phyloP scores from a whole-genome alignment of 1,140 invertebrate genomes.

The Drosophila ercepeae region DNA sequence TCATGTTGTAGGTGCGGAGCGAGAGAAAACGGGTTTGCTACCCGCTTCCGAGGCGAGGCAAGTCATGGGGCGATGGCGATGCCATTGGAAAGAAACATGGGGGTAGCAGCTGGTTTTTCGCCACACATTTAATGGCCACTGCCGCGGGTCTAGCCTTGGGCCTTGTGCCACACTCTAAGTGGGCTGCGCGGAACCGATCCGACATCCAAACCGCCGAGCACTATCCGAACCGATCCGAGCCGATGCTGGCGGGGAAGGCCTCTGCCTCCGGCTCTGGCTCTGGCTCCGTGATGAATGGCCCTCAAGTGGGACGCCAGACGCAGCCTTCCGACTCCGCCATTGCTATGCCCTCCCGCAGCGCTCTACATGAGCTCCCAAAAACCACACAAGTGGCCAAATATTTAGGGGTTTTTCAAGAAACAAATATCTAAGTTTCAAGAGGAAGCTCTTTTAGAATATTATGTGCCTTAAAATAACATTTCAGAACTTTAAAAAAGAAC shows the following conservation, averaged over 20 bases:
- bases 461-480: no score
- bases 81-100: slow-evolving; percentile 65
- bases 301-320: slow-evolving; percentile 77
- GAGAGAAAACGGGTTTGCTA: slow-evolving; percentile 59
- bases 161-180: slow-evolving; percentile 78
- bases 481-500: no score
- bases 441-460: neutral
- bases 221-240: slow-evolving; percentile 26
- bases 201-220: slow-evolving; percentile 15
- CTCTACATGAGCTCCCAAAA: slow-evolving; percentile 40
- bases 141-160: slow-evolving; percentile 60
- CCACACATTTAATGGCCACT: slow-evolving; percentile 65
- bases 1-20: slow-evolving; percentile 32
- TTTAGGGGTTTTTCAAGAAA: neutral
- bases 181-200: slow-evolving; percentile 53
- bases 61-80: slow-evolving; percentile 62
- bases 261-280: no score
- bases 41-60: slow-evolving; percentile 68
- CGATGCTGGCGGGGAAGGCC: slow-evolving; percentile 3
- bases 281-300: slow-evolving; percentile 69
- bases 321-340: slow-evolving; percentile 52
- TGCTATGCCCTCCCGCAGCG: slow-evolving; percentile 11
- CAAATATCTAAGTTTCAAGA: neutral
- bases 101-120: slow-evolving; percentile 76
- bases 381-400: slow-evolving; percentile 7